phyloP scores from a whole-genome alignment of 2,888 invertebrate genomes.

The Calliscelio sp. region DNA sequence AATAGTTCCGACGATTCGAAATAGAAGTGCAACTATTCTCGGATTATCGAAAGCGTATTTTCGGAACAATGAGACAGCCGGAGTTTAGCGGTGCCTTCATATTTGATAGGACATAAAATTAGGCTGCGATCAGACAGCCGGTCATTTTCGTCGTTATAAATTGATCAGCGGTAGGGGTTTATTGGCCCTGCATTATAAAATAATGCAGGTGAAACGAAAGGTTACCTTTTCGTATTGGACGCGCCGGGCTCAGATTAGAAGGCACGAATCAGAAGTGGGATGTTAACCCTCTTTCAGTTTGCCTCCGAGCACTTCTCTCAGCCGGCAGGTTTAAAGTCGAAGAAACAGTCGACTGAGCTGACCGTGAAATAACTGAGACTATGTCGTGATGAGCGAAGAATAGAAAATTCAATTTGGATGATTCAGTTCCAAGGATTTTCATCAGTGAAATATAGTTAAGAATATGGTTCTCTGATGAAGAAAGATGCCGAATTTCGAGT shows the following conservation, averaged over 20 bases:
- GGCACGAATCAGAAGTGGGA: too few species aligned
- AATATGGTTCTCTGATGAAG: too few species aligned
- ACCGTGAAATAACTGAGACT: slow-evolving; percentile 85
- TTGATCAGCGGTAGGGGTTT: not conserved
- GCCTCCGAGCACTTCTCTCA: slow-evolving; percentile 52
- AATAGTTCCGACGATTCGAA: slow-evolving; percentile 50
- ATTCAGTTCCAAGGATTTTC: too few species aligned
- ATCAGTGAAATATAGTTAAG: too few species aligned
- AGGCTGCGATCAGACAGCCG: not conserved
- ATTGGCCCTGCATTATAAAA: slow-evolving; percentile 37
- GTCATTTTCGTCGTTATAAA: not conserved
- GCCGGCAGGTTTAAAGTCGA: slow-evolving; percentile 63
- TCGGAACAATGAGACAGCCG: slow-evolving; percentile 1
- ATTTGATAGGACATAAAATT: slow-evolving; percentile 7
- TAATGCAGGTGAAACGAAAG: slow-evolving; percentile 58
- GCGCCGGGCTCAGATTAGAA: slow-evolving; percentile 36
- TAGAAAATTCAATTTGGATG: not conserved
- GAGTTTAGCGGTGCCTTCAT: slow-evolving; percentile 4
- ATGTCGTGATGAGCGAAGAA: slow-evolving; percentile 58
- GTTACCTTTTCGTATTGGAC: slow-evolving; percentile 19
- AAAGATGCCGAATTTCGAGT: too few species aligned
- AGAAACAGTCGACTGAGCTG: slow-evolving; percentile 81
- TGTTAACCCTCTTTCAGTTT: slow-evolving; percentile 65
- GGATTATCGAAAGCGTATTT: slow-evolving; percentile 1
- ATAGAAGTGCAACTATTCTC: slow-evolving; percentile 57